phyloP scores from a whole-genome alignment of 1,140 invertebrate genomes.

The Dreissena rostriformis region DNA sequence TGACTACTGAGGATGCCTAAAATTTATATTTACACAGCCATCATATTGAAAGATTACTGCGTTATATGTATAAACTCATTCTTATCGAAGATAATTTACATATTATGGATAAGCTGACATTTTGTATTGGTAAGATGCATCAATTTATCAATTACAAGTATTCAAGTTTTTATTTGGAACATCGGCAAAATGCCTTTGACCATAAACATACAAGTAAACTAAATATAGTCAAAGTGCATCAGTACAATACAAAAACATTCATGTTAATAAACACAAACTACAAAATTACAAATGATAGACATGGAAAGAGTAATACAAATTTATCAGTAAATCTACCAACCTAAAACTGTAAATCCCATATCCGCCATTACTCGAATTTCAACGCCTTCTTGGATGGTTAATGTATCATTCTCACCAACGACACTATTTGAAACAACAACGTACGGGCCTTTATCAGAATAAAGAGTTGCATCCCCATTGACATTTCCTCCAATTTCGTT shows the following conservation, averaged over 20 bases:
- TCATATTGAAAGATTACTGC: neutral
- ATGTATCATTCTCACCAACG: neutral
- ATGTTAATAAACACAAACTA: too few species aligned
- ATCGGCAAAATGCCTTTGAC: too few species aligned
- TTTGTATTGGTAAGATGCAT: neutral
- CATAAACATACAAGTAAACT: too few species aligned
- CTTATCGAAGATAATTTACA: neutral
- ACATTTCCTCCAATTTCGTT: conserved; percentile 22
- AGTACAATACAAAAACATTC: too few species aligned
- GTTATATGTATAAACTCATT: neutral
- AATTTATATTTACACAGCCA: neutral
- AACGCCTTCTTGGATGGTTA: conserved; percentile 14
- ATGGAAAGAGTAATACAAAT: neutral
- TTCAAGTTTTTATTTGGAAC: too few species aligned
- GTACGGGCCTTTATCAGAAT: conserved; percentile 2
- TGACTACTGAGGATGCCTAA: neutral
- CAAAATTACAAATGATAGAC: neutral
- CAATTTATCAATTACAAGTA: neutral
- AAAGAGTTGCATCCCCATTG: neutral
- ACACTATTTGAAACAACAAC: conserved; percentile 9
- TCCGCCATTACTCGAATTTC: neutral
- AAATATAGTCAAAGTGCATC: too few species aligned
- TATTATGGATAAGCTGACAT: neutral
- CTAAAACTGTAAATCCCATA: conserved; percentile 2
- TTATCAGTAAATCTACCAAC: neutral